A percentile compares a stretch with the other conserved stretches of the same genome.
Evolutionary conservation across 2,113 vertebrate species (phyloP).

Genomic region (Ceratotherium simum): DNA sequence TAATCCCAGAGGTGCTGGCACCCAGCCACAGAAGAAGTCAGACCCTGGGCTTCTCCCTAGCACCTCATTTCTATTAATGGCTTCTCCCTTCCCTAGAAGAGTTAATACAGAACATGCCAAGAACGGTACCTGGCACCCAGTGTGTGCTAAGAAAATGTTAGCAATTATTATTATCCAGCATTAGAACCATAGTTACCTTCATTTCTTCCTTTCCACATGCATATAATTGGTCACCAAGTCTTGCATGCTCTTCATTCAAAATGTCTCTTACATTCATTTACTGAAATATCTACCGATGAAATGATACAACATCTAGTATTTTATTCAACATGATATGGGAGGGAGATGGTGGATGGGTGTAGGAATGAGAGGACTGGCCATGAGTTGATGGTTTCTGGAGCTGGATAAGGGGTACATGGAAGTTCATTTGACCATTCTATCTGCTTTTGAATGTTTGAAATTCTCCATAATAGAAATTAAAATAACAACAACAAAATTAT

Average conservation of each 20-base stretch:
- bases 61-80: neutral
- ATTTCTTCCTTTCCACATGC: neutral
- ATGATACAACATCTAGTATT: neutral
- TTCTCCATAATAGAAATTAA: neutral
- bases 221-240: neutral
- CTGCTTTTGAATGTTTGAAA: neutral
- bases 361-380: neutral
- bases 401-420: neutral
- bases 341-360: neutral
- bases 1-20: neutral
- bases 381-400: neutral
- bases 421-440: neutral
- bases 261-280: neutral
- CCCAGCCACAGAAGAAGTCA: neutral
- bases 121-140: neutral
- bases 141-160: neutral
- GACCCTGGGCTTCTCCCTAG: neutral
- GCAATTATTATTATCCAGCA: neutral
- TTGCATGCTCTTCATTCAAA: neutral
- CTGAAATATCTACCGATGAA: neutral
- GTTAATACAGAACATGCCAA: neutral
- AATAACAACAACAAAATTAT: neutral
- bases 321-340: neutral
- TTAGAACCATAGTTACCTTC: neutral
- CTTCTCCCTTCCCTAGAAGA: neutral